Conservation (phyloP, 2,888 invertebrate species). For the Galerucella pusilla region DNA sequence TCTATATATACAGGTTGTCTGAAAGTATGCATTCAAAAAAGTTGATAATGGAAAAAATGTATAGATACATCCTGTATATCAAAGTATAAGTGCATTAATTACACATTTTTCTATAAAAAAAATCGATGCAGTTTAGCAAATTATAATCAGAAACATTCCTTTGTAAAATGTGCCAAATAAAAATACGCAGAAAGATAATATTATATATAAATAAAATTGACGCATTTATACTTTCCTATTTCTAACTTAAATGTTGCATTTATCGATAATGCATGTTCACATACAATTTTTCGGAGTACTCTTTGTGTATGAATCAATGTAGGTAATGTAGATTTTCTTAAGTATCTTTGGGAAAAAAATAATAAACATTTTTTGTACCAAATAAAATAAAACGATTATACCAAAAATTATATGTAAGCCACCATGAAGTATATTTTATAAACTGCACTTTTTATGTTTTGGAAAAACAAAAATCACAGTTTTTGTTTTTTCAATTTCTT, state of each 20-base stretch:
- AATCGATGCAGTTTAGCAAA: no score
- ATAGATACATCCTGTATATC: not conserved
- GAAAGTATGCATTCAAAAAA: not conserved
- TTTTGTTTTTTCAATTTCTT: conserved; percentile 2
- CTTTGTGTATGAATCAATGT: conserved; percentile 19
- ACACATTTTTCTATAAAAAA: not conserved
- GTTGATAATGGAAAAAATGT: not conserved
- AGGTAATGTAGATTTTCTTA: conserved; percentile 22
- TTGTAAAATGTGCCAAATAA: conserved; percentile 17
- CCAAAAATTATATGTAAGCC: conserved; percentile 7
- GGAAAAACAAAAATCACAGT: not conserved
- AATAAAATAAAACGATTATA: not conserved
- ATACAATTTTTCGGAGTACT: conserved; percentile 17
- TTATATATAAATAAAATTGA: not conserved
- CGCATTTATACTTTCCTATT: conserved; percentile 18
- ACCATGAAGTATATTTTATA: conserved; percentile 9
- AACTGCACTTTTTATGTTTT: conserved; percentile 11
- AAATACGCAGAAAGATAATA: conserved; percentile 1
- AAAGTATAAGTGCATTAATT: conserved; percentile 15
- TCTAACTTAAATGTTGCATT: conserved; percentile 17
- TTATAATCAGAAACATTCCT: not conserved
- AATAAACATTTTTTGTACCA: conserved; percentile 3
- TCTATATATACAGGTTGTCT: conserved; percentile 8
- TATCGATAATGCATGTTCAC: conserved; percentile 1
- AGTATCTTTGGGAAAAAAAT: conserved; percentile 1